phyloP scores from a whole-genome alignment of 64 coral and sea anemone genomes.

The Stichodactyla helianthus region DNA sequence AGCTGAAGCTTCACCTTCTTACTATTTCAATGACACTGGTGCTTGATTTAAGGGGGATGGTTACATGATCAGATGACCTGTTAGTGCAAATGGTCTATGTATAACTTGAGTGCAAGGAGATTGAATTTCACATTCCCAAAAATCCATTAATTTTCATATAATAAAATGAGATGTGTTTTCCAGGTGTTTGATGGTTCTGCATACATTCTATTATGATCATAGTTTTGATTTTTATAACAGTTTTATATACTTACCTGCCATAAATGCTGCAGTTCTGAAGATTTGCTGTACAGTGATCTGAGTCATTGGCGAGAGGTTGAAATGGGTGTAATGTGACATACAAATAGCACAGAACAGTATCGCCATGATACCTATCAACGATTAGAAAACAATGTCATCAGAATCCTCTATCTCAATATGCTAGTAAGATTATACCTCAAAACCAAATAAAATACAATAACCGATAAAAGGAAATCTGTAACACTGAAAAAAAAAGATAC shows the following conservation, averaged over 20 bases:
- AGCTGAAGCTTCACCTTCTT: no score
- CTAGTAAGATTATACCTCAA: not conserved
- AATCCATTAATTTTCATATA: no score
- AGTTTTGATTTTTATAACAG: not conserved
- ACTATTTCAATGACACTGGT: no score
- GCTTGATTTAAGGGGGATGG: no score
- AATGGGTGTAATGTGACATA: slow-evolving; percentile 99
- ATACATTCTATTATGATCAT: not conserved
- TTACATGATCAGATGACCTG: no score
- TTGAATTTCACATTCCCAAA: no score
- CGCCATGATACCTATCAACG: slow-evolving; percentile 82
- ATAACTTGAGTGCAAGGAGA: no score
- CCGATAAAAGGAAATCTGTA: not conserved
- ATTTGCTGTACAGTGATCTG: slow-evolving; percentile 97
- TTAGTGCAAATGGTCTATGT: no score
- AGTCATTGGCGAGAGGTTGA: slow-evolving; percentile 96
- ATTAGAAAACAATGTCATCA: not conserved
- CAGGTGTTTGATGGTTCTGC: no score
- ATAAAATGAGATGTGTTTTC: no score
- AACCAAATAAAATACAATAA: not conserved
- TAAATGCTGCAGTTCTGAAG: slow-evolving; percentile 90
- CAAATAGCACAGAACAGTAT: slow-evolving; percentile 98
- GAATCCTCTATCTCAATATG: not conserved
- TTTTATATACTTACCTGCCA: slow-evolving; percentile 68
- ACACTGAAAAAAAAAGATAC: no score